Conservation (phyloP, 2,797 vertebrate species). For the Tragopan temminckii region DNA sequence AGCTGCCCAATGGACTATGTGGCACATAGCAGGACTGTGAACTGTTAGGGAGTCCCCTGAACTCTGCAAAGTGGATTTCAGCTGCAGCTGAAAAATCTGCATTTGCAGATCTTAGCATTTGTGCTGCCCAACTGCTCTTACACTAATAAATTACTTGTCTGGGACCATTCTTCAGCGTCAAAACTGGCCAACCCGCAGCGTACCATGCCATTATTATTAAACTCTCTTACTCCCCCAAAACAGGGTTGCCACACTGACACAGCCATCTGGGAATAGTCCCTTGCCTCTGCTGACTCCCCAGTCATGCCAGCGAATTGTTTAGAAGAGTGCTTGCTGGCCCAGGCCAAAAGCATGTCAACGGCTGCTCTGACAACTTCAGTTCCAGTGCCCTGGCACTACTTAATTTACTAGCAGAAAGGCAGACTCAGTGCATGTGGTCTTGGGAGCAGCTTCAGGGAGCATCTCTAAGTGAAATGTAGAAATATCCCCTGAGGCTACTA, state of each 20-base stretch:
- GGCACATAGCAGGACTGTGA: not conserved
- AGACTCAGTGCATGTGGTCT: conserved; percentile 29
- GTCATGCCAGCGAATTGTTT: conserved; percentile 39
- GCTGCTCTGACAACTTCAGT: not conserved
- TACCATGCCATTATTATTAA: not conserved
- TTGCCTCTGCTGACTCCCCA: conserved; percentile 4
- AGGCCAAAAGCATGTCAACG: conserved; percentile 54
- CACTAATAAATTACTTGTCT: conserved; percentile 57
- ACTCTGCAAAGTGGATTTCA: not conserved
- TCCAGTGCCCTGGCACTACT: not conserved
- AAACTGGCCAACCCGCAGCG: not conserved
- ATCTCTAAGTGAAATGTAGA: conserved; percentile 37
- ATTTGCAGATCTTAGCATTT: conserved; percentile 7
- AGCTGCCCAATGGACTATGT: not conserved
- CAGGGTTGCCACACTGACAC: conserved; percentile 15
- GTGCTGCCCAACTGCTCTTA: not conserved
- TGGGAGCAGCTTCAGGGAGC: conserved; percentile 13
- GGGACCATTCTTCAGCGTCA: not conserved
- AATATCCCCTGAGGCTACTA: conserved; percentile 5
- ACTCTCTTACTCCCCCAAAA: not conserved
- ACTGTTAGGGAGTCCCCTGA: not conserved
- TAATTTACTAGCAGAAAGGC: conserved; percentile 3
- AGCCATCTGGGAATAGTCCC: conserved; percentile 35
- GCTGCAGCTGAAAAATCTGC: not conserved
- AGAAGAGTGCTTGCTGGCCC: not conserved